Conservation (phyloP, 1,140 invertebrate genomes). For the Drosophila kohkoa region DNA sequence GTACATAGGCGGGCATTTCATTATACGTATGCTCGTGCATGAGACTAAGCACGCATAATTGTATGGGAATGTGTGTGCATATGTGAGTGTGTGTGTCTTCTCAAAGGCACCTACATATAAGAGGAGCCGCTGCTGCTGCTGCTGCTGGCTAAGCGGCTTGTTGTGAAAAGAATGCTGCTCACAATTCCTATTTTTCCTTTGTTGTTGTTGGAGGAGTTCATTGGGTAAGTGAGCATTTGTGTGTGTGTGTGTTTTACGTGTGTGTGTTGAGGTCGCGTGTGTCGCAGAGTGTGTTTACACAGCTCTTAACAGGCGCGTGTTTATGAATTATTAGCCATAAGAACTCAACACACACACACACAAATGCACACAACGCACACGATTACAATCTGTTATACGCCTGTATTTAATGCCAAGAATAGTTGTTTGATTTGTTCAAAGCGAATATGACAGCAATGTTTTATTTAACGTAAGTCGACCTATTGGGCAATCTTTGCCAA, state of each 20-base stretch:
- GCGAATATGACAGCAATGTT: constrained; percentile 50
- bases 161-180: constrained; percentile 36
- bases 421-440: constrained; percentile 30
- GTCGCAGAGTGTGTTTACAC: constrained; percentile 43
- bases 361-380: neutral
- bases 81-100: constrained; percentile 13
- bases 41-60: constrained; percentile 21
- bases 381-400: constrained; percentile 1
- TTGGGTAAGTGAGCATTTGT: neutral
- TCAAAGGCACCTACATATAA: constrained; percentile 5
- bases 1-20: constrained; percentile 28
- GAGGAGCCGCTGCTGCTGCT: neutral
- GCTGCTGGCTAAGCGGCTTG: constrained; percentile 49
- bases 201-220: neutral
- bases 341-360: constrained; percentile 3
- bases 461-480: constrained; percentile 36
- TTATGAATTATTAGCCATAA: constrained; percentile 69
- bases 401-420: constrained; percentile 47
- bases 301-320: constrained; percentile 65
- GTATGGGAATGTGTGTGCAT: constrained; percentile 3
- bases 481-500: neutral
- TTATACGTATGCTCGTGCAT: constrained; percentile 25
- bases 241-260: constrained; percentile 4
- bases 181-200: constrained; percentile 40
- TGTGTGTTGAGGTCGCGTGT: constrained; percentile 35